phyloP scores from a whole-genome alignment of 2,888 invertebrate species.

The Ochropacha duplaris region DNA sequence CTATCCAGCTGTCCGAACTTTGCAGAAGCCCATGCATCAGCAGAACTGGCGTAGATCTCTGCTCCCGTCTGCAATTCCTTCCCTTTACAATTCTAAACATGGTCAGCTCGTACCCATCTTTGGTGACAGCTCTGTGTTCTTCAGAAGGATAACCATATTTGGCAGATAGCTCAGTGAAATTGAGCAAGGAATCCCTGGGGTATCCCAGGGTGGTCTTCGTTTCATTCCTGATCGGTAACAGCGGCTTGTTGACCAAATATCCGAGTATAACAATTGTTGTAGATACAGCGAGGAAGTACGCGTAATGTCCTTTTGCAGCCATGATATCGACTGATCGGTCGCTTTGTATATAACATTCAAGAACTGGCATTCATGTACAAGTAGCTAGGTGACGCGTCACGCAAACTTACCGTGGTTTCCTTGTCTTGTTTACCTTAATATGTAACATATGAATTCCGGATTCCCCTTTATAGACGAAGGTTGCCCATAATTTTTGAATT shows the following conservation, averaged over 20 bases:
- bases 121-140: conserved; percentile 53
- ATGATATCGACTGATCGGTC: conserved; percentile 40
- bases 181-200: conserved; percentile 35
- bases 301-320: conserved; percentile 41
- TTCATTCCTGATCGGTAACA: conserved; percentile 30
- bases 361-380: background rate
- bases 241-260: conserved; percentile 26
- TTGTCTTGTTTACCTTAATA: background rate
- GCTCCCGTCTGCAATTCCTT: conserved; percentile 32
- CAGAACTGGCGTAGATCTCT: conserved; percentile 48
- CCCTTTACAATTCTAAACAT: conserved; percentile 47
- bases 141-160: conserved; percentile 51
- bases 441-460: background rate
- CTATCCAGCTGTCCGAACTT: conserved; percentile 59
- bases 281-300: conserved; percentile 29
- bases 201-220: conserved; percentile 41
- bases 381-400: background rate
- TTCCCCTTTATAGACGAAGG: background rate
- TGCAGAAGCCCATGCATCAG: conserved; percentile 65
- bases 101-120: conserved; percentile 61
- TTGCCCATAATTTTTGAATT: background rate
- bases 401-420: background rate
- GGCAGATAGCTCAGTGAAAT: conserved; percentile 47
- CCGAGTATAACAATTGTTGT: conserved; percentile 21
- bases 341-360: background rate